Evolutionary conservation across 2,797 vertebrate species (phyloP).

Genomic region (Sebastes minor): DNA sequence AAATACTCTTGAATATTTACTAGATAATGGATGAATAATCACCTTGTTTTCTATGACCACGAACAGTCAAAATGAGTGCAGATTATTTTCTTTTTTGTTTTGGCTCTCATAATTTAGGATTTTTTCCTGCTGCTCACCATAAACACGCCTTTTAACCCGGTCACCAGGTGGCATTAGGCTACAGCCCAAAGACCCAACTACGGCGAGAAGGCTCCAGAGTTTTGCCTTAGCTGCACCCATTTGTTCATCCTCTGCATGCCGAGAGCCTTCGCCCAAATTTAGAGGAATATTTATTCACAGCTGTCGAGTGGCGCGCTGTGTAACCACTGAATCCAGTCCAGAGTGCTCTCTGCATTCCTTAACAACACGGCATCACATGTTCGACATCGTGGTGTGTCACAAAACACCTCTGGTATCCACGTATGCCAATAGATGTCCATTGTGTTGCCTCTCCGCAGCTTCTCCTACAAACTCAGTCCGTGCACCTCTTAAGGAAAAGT

Average conservation of each 20-base stretch:
- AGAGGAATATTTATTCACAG: constrained; percentile 29
- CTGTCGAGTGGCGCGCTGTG: constrained; percentile 10
- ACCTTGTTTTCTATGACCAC: constrained; percentile 47
- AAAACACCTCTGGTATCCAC: constrained; percentile 48
- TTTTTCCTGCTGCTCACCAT: constrained; percentile 62
- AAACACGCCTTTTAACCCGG: constrained; percentile 58
- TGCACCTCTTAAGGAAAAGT: constrained; percentile 78
- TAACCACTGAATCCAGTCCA: constrained; percentile 10
- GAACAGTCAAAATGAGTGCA: constrained; percentile 30
- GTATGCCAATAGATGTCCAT: constrained; percentile 46
- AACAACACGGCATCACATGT: constrained; percentile 48
- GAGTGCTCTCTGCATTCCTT: constrained; percentile 54
- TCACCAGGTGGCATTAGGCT: constrained; percentile 73
- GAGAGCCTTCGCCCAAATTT: constrained; percentile 39
- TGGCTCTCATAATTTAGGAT: constrained; percentile 42
- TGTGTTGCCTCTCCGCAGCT: constrained; percentile 50
- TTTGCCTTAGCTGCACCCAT: constrained; percentile 60
- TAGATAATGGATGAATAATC: constrained; percentile 54
- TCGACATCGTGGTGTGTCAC: constrained; percentile 16
- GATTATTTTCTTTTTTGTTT: constrained; percentile 19
- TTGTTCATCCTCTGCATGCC: constrained; percentile 36
- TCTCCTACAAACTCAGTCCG: constrained; percentile 49
- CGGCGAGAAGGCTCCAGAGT: constrained; percentile 43
- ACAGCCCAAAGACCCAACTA: constrained; percentile 73
- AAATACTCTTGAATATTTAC: constrained; percentile 62